Evolutionary conservation across 2,113 vertebrate species (phyloP), one percentile per base, ranked within the genome.

Genomic region (Tricholaema leucomelas): DNA sequence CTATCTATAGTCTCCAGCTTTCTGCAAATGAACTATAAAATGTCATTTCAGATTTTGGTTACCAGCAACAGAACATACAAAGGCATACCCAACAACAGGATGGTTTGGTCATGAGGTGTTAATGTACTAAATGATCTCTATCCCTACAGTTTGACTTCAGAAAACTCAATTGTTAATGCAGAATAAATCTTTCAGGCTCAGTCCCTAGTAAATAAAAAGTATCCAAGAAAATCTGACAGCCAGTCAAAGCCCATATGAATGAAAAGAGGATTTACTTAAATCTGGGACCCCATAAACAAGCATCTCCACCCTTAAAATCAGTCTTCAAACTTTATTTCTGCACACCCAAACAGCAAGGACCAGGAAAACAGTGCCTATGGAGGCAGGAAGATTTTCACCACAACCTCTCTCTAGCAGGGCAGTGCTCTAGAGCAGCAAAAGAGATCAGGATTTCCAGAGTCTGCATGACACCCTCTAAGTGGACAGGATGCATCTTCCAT

Each of bases 281-380:
- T 42, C 20, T 40, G 19, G 44, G 60, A 77, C 5, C 60, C 71
- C 35, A n/a, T 20, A 14, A 81, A 20, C 8, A 69, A 88, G 25
- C 31, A 69, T 31, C 16, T 46, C 5, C 18, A 40, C 18, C 65
- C 31, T 38, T 67, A 56, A 71, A 64, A 90, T 63, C 19, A 55
- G 28, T 55, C 59, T 33, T 73, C 21, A 16, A 67, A 90, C 35
- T 59, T 61, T 21, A 33, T 36, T 85, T 85, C 56, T 74, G 56
- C 56, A 79, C 30, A 35, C 14, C 0, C 0, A 40, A 87, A n/a
- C 3, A 14, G 27, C 55, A 87, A 79, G 70, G 30, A 71, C 12
- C 6, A 5, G 36, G 33, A 56, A 78, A 90, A 79, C 0, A 0
- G 31, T 11, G 88, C 36, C 58, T 50, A n/a, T 0, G 0, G n/a